phyloP scores from a whole-genome alignment of 2,113 vertebrate genomes.

The Pangasianodon hypophthalmus region DNA sequence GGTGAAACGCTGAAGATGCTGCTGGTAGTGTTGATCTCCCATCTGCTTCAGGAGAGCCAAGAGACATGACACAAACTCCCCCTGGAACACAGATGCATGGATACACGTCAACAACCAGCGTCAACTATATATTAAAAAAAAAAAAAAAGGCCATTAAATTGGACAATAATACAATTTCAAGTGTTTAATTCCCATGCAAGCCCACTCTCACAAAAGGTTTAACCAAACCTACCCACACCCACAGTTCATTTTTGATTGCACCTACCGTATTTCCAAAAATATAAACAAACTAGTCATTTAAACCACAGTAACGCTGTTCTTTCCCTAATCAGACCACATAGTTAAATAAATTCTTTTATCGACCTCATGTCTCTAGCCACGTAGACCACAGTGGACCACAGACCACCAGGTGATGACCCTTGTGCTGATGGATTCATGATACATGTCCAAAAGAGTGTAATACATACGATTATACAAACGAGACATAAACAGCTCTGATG shows the following conservation, averaged over 20 bases:
- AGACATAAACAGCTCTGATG: background rate
- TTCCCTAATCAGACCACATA: background rate
- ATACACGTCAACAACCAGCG: background rate
- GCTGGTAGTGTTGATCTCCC: conserved; percentile 95
- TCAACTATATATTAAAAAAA: background rate
- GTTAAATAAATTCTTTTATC: background rate
- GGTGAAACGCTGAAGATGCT: conserved; percentile 91
- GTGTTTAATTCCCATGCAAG: background rate
- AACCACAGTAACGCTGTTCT: background rate
- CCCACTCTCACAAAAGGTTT: background rate
- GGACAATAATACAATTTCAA: background rate
- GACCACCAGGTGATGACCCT: background rate
- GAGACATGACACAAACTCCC: conserved; percentile 95
- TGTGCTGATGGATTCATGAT: background rate
- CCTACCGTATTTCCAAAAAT: background rate
- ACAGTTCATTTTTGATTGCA: background rate
- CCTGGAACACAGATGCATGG: conserved; percentile 70
- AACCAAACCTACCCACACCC: background rate
- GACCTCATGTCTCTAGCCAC: background rate
- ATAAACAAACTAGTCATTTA: background rate
- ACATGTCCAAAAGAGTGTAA: background rate
- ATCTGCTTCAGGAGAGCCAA: conserved; percentile 92
- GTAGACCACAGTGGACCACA: background rate
- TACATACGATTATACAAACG: background rate
- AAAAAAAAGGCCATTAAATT: background rate